Evolutionary conservation across 2,797 vertebrate species (phyloP).

Genomic region (Sebastes matsubarae): DNA sequence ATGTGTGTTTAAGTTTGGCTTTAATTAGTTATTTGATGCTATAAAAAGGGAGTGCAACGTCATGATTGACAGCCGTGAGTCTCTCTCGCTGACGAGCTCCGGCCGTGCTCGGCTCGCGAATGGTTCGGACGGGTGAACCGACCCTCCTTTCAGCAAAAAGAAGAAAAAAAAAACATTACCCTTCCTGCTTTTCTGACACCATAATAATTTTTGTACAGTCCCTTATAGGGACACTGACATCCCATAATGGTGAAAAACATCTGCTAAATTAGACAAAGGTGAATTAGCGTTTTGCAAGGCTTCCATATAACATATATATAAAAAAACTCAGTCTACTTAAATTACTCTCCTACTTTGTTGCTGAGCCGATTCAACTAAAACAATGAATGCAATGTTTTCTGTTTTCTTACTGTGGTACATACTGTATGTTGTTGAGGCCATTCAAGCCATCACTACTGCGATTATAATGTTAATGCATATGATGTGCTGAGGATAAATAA

Average conservation of each 20-base stretch:
- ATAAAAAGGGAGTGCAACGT: too few species aligned
- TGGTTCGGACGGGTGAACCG: too few species aligned
- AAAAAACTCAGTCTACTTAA: not conserved
- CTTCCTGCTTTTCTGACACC: not conserved
- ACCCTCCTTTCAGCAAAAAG: not conserved
- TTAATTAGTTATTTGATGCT: too few species aligned
- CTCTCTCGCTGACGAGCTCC: too few species aligned
- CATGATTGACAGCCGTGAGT: too few species aligned
- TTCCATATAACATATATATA: not conserved
- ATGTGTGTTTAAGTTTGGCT: too few species aligned
- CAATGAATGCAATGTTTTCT: not conserved
- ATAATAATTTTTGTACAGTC: not conserved
- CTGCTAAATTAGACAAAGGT: not conserved
- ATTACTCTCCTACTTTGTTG: not conserved
- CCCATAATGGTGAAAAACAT: not conserved
- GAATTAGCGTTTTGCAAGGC: conserved; percentile 13
- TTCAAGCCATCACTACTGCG: not conserved
- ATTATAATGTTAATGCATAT: conserved; percentile 10
- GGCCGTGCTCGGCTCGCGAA: too few species aligned
- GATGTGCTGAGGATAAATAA: conserved; percentile 33
- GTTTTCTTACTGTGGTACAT: not conserved
- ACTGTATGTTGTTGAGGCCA: not conserved
- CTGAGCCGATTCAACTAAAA: not conserved
- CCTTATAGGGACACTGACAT: conserved; percentile 7
- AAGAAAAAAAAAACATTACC: not conserved